These are phyloP conservation scores for Carettochelys insculpta DNA, from an alignment of 2,113 vertebrate genomes.

Conservation along the genomic window DNA sequence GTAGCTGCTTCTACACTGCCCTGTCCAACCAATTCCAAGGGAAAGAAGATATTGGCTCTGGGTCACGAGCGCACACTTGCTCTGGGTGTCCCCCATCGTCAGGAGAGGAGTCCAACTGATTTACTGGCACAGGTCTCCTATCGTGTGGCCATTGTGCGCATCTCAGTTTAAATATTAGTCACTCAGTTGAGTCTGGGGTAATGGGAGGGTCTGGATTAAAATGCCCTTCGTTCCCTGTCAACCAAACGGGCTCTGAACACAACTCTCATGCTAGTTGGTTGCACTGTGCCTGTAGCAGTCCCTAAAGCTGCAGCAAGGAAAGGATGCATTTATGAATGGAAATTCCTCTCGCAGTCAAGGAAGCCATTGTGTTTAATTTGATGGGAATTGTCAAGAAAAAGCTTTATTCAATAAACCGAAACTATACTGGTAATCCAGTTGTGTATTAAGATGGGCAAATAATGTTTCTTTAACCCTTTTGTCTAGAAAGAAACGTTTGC, in stretches of 20 bases:
- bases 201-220: not conserved
- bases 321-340: not conserved
- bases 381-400: not conserved
- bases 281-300: not conserved
- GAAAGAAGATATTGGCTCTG: accelerated
- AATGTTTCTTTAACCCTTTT: not conserved
- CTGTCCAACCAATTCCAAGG: not conserved
- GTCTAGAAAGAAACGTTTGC: not conserved
- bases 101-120: not conserved
- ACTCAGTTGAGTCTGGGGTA: not conserved
- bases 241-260: not conserved
- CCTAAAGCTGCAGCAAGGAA: not conserved
- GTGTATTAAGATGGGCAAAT: not conserved
- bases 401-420: not conserved
- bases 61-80: accelerated
- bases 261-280: not conserved
- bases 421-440: not conserved
- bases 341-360: not conserved
- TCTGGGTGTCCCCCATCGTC: not conserved
- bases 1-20: accelerated
- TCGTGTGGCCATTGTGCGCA: not conserved
- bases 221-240: not conserved
- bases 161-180: not conserved
- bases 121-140: not conserved
- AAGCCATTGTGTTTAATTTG: not conserved